Base-by-base conservation (phyloP, 2,797 vertebrate species). In the Lutjanus argentimaculatus region DNA sequence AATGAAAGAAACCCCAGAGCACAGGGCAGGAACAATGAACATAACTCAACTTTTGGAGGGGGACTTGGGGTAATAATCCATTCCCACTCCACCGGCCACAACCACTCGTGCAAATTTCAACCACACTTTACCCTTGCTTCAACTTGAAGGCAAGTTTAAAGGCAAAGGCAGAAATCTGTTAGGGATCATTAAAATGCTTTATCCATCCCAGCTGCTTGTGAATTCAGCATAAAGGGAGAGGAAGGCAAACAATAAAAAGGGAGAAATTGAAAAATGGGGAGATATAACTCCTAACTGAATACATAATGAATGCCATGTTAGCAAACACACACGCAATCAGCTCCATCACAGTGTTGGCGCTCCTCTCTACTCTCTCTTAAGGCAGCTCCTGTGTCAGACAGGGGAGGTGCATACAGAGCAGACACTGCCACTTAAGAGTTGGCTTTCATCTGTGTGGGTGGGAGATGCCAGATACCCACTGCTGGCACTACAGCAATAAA, bases 391-490 rank as follows among this genome's bases (percentile, higher is more conserved):
- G 73, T 85, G 77, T 91, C 87, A 90, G 89, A 92, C 91, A 91
- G 80, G 83, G 87, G 89, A 90, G 87, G 88, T 90, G 67, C 80
- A 79, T 75, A 61, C 63, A 83, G 68, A 91, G 84, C 91, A 93
- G 91, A 92, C 93, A 89, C 86, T 84, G 88, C 89, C 88, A 92
- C 88, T 92, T 89, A 91, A 85, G 79, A 77, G 67, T 73, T 80
- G 87, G 75, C 94, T 95, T 95, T 94, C 83, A 95, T 95, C 95
- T 92, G 73, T 69, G 88, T 94, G 92, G 92, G 94, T 93, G 95
- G 94, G 89, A 90, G 77, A 88, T 83, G 90, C 89, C 80, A 82
- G 88, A 90, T 89, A 85, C 70, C 76, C 86, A 72, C 42, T 4
- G 21, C 64, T 91, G 90, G 79, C 77, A 80, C 62, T 25, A 21